Evolutionary conservation across 2,797 vertebrate genomes (phyloP).

Genomic region (Tokudaia tokunoshimensis): DNA sequence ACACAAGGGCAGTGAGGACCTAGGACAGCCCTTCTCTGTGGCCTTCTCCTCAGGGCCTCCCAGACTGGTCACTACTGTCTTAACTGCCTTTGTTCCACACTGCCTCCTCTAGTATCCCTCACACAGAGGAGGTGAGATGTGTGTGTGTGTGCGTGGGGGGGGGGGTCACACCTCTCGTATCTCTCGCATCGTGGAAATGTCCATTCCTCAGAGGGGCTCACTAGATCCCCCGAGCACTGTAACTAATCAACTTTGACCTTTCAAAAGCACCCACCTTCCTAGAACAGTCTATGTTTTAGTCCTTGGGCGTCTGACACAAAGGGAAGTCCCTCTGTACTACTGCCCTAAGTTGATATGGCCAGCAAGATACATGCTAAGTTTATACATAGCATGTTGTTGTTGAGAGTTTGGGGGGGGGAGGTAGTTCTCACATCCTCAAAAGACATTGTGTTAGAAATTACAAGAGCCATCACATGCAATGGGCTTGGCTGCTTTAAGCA

Average conservation of each 20-base stretch:
- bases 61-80: neutral
- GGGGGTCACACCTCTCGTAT: neutral
- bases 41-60: neutral
- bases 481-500: neutral
- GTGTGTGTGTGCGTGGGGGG: too few species aligned
- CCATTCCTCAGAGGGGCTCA: neutral
- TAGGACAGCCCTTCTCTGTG: neutral
- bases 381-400: neutral
- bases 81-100: neutral
- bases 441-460: neutral
- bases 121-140: neutral
- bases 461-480: neutral
- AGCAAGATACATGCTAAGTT: neutral
- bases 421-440: neutral
- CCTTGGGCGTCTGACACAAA: accelerated
- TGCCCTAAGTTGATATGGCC: neutral
- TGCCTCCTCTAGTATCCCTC: neutral
- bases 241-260: neutral
- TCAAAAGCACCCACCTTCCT: neutral
- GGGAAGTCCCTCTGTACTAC: accelerated
- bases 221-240: neutral
- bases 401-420: neutral
- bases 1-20: accelerated
- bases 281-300: neutral
- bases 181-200: neutral